Conservation (phyloP, 2,113 vertebrate genomes). For the Eretmochelys imbricata region DNA sequence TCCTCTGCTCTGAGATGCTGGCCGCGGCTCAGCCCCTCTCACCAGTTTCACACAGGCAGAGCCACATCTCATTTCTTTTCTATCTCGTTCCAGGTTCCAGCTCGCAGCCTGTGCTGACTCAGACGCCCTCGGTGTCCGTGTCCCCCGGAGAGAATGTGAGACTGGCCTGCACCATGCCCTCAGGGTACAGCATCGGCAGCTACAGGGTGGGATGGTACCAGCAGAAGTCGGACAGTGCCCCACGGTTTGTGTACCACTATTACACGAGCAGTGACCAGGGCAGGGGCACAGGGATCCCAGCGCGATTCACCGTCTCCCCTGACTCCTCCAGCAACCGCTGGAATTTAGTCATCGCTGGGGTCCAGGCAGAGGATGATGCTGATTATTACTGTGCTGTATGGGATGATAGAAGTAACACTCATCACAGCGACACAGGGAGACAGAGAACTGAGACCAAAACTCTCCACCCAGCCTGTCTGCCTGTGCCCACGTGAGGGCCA, state of each 20-base stretch:
- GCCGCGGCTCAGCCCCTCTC: too few relatives aligned
- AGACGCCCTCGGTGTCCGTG: too few relatives aligned
- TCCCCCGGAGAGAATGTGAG: too few relatives aligned
- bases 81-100: too few relatives aligned
- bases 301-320: slow-evolving; percentile 8
- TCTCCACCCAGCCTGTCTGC: neutral
- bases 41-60: too few relatives aligned
- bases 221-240: neutral
- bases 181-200: too few relatives aligned
- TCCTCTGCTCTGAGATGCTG: too few relatives aligned
- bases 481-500: neutral
- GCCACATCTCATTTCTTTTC: too few relatives aligned
- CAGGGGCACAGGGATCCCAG: neutral
- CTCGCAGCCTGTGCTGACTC: too few relatives aligned
- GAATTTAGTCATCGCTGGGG: slow-evolving; percentile 8
- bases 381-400: neutral
- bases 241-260: slow-evolving; percentile 13
- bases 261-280: neutral
- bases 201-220: too few relatives aligned
- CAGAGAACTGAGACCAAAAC: neutral
- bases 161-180: too few relatives aligned
- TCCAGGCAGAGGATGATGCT: neutral
- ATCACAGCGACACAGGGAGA: neutral
- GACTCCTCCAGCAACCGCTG: neutral
- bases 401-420: neutral